Base-by-base conservation (phyloP, 2,113 vertebrate species). In the Uria lomvia region DNA sequence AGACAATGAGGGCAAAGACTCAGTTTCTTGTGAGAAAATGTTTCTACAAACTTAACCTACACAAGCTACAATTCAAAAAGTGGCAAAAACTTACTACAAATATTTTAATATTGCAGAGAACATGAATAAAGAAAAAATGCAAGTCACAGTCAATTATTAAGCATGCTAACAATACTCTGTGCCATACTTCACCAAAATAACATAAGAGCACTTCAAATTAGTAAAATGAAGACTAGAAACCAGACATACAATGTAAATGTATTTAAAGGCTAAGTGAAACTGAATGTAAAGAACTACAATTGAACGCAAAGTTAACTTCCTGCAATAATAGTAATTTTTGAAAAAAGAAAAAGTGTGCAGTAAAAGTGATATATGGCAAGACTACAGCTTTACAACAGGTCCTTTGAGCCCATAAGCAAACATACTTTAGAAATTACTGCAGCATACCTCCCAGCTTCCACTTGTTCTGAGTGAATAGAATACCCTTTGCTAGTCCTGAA, bases 71-170 rank as follows among this genome's bases (percentile, higher is more conserved):
- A 56, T 95, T 90, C 95, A 78, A 97, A 96, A 95, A 96, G 86
- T 75, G 66, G 67, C 87, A 96, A 94, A 97, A 82, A 89, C 81
- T 38, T 66, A 65, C 6, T 85, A 60, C 62, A 97, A 97, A 92
- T 96, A 94, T 91, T 97, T 96, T 89, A 97, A 94, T 96, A 96
- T 94, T 96, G 78, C 92, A 94, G 92, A 92, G 80, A 94, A 91
- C 26, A 47, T 87, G 70, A 96, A 92, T 67, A 92, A 75, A 94
- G 15, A 94, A 96, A 97, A 97, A 97, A 92, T 82, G 7, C 59
- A 95, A 86, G 70, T 45, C 86, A 95, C 50, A 88, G 47, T 96
- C 92, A 96, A 66, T 93, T 96, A 88, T 95, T 97, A 94, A 91
- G 90, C 60, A 73, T 96, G 55, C 29, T 96, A 92, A 88, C 85